Evolutionary conservation across 1,140 invertebrate species (phyloP).

Genomic region (Penaeus japonicus): DNA sequence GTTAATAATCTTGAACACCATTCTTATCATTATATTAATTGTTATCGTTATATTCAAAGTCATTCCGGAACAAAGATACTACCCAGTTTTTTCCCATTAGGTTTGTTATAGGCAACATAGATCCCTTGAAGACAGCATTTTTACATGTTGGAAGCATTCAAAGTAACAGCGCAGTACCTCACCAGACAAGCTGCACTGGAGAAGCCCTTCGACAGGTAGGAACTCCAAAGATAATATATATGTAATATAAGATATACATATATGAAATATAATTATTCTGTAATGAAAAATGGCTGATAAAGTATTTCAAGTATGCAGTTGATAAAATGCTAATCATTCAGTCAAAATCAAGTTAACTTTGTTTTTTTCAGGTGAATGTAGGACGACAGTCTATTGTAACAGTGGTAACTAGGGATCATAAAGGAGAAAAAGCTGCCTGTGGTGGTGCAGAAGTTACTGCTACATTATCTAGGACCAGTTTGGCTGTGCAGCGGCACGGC

Average conservation of each 20-base stretch:
- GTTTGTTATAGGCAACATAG: conserved; percentile 62
- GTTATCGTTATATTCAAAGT: too few relatives aligned
- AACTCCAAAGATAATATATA: not conserved
- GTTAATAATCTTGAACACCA: too few relatives aligned
- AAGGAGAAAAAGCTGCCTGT: conserved; percentile 44
- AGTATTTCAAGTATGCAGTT: not conserved
- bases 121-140: conserved; percentile 60
- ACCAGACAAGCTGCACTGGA: conserved; percentile 66
- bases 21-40: too few relatives aligned
- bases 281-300: not conserved
- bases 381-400: conserved; percentile 50
- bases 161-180: conserved; percentile 65
- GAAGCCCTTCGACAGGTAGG: conserved; percentile 51
- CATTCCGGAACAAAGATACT: too few relatives aligned
- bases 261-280: not conserved
- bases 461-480: conserved; percentile 29
- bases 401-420: conserved; percentile 55
- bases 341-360: not conserved
- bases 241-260: not conserved
- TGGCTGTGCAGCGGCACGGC: conserved; percentile 35
- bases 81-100: conserved; percentile 43
- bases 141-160: conserved; percentile 63
- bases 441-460: conserved; percentile 57
- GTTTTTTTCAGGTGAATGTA: conserved; percentile 44
- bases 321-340: not conserved